Evolutionary conservation across 2,888 invertebrate species (phyloP), one percentile per base, ranked within the genome.

Genomic region (Zygogramma bicolorata): DNA sequence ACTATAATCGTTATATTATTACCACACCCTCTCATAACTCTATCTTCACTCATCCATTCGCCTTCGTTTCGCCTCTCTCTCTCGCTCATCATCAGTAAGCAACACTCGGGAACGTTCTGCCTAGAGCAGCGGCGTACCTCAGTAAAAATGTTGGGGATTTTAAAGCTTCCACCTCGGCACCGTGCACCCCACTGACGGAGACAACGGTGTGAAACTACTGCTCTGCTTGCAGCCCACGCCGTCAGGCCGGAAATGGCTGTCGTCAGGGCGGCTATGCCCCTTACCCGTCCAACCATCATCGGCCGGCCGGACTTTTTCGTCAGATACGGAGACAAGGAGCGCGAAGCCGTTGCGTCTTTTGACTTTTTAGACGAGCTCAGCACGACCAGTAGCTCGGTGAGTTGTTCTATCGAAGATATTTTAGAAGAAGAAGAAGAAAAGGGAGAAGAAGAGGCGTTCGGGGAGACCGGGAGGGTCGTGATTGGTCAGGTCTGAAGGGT

Each of bases 301-400:
- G 94, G 93, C 80, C 90, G 94, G 73, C 91, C 92, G 77, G 93
- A 93, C 83, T 93, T 94, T 89, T 94, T 91, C 90, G 92, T 93
- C 75, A 91, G 94, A 80, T 94, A 91, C 88, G 94, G 94, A 60
- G 93, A 93, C 81, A 91, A 92, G 83, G 94, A 94, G 85, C 90
- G 90, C 75, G 94, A 93, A 84, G 94, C 94, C 75, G 93, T 94
- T 80, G 92, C 94, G 75, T 92, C 91, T 81, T 94, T 94, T 88
- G 94, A 94, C 88, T 94, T 94, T 89, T 90, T 94, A 81, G 92
- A 94, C 87, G 92, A 92, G 82, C 87, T 93, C 81, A 84, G 84
- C 71, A 82, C 83, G 3, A 79, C 82, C 6, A 84, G 83, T 72
- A 82, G 84, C 68, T 83, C 83, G 15, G 42, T 81, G 57, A 82